Evolutionary conservation across 2,113 vertebrate genomes (phyloP).

Genomic region (Sebastes schlegelii): DNA sequence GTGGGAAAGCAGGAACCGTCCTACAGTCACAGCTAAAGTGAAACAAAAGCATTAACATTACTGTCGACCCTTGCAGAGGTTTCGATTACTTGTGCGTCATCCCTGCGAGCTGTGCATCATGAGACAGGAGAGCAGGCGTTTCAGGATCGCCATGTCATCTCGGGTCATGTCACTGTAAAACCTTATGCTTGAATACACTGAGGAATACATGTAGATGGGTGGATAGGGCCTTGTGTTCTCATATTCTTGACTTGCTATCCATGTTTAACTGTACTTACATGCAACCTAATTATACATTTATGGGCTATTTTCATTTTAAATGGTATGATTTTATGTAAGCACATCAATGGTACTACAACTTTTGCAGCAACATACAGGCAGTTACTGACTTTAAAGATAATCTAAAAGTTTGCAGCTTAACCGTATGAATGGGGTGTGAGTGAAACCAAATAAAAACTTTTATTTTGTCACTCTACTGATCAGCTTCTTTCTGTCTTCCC

Average conservation of each 20-base stretch:
- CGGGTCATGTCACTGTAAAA: constrained; percentile 4
- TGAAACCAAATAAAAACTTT: constrained; percentile 6
- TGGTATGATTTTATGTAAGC: not conserved
- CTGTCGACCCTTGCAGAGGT: not conserved
- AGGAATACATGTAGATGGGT: not conserved
- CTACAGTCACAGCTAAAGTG: not conserved
- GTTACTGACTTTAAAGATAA: not conserved
- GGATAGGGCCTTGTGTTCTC: not conserved
- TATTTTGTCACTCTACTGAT: not conserved
- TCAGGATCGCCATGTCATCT: constrained; percentile 41
- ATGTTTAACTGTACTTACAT: not conserved
- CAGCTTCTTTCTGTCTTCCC: not conserved
- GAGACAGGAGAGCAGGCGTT: constrained; percentile 19
- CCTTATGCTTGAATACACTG: not conserved
- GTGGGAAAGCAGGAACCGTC: not conserved
- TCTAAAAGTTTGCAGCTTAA: not conserved
- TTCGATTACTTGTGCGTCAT: not conserved
- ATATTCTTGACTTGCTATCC: not conserved
- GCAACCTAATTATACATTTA: not conserved
- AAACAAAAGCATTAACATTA: not conserved
- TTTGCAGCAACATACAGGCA: not conserved
- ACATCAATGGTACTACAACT: not conserved
- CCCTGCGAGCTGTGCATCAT: constrained; percentile 32
- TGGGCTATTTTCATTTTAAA: not conserved
- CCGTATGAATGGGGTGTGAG: not conserved